These are phyloP conservation scores for Muscidifurax raptorellus DNA, from an alignment of 1,140 invertebrate species.

Conservation along the genomic window DNA sequence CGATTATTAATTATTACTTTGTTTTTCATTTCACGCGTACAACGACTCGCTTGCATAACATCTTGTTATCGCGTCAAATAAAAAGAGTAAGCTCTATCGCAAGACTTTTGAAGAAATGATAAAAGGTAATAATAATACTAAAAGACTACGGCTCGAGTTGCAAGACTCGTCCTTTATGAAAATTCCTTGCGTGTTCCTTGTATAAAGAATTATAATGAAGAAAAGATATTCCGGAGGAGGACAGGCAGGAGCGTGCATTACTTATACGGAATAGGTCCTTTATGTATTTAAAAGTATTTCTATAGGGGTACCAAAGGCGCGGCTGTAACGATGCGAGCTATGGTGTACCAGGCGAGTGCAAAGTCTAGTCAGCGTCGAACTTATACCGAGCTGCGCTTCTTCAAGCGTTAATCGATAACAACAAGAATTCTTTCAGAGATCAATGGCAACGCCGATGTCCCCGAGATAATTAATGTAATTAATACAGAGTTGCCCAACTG, in stretches of 20 bases:
- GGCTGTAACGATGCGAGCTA: background rate
- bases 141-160: constrained; percentile 16
- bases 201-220: constrained; percentile 13
- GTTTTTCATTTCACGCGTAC: background rate
- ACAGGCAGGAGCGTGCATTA: background rate
- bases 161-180: background rate
- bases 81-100: background rate
- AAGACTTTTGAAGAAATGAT: background rate
- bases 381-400: background rate
- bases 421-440: too few relatives aligned
- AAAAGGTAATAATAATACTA: constrained; percentile 34
- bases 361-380: constrained; percentile 59
- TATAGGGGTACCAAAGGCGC: constrained; percentile 23
- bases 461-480: background rate
- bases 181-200: constrained; percentile 42
- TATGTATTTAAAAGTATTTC: constrained; percentile 39
- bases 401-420: background rate
- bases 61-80: constrained; percentile 40
- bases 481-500: background rate
- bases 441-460: background rate
- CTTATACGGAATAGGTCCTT: constrained; percentile 48
- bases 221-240: background rate
- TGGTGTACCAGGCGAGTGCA: constrained; percentile 57
- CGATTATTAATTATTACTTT: constrained; percentile 6
- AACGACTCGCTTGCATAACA: constrained; percentile 40